Evolutionary conservation across 2,797 vertebrate genomes (phyloP), one percentile per base, ranked within the genome.

Genomic region (Sus cebifrons): DNA sequence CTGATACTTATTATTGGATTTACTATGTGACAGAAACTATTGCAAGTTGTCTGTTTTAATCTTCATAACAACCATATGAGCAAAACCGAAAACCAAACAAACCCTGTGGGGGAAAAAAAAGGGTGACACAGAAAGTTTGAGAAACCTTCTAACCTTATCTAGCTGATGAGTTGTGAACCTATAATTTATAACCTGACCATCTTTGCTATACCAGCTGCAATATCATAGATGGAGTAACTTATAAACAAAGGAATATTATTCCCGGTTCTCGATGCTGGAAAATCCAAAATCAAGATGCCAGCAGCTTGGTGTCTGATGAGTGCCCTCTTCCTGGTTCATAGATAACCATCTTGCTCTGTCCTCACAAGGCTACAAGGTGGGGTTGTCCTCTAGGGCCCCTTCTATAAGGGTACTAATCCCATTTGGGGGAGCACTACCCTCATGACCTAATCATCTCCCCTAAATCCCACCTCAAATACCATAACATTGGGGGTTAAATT

Each of bases 1-100:
- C 18, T 29, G 62, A 56, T 3, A 85, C 5, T 82, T 83, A 36
- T 40, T 49, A 89, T 71, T 89, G 79, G 29, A 71, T 84, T 90
- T 71, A 25, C 17, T 64, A 13, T 71, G 29, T 91, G 23, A 44
- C 8, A 9, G 12, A 44, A 40, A 87, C 21, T 60, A 23, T 78
- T 88, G 16, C 7, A 65, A 44, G 4, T 27, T 54, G 12, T 88
- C 92, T 94, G 11, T 71, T 96, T 92, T 77, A 95, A 90, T 91
- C 75, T 94, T 91, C 11, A 6, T 54, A 68, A 93, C 21, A 81
- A 44, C 2, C 1, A 8, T 54, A 23, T 73, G 29, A 58, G 58
- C 17, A 52, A 32, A 75, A 44, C 12, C 23, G 29, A 70, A 77
- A 84, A 23, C 32, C 40, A 86, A 71, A 78, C n/a, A 78, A 86